These are phyloP conservation scores for Leistus spinibarbis DNA, from an alignment of 2,888 invertebrate species.

Conservation along the genomic window DNA sequence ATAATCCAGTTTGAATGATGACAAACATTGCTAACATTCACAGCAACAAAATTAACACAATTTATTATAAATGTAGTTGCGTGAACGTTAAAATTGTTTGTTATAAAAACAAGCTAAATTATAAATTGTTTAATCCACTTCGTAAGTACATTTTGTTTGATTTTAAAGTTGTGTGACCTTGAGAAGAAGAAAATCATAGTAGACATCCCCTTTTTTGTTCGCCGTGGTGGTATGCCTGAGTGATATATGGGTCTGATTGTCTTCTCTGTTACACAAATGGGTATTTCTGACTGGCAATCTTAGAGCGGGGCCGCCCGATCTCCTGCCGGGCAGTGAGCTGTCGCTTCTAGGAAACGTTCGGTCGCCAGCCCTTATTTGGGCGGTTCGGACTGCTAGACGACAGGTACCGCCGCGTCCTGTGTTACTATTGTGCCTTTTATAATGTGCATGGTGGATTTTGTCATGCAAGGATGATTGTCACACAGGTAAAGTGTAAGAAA, in stretches of 20 bases:
- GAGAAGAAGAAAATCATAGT: not conserved
- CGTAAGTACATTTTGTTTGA: not conserved
- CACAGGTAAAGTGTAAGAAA: too few species aligned
- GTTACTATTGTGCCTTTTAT: not conserved
- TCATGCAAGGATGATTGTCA: not conserved
- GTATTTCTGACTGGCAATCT: not conserved
- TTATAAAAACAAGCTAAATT: too few species aligned
- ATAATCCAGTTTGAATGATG: too few species aligned
- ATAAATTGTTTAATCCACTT: too few species aligned
- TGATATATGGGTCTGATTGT: conserved; percentile 1
- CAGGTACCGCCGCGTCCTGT: not conserved
- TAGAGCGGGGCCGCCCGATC: not conserved
- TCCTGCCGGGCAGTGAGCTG: conserved; percentile 1
- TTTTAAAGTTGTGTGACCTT: not conserved
- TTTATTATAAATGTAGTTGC: too few species aligned
- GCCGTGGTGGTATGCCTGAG: not conserved
- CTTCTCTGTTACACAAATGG: not conserved
- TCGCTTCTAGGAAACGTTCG: not conserved
- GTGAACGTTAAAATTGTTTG: too few species aligned
- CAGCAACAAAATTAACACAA: too few species aligned
- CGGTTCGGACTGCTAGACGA: not conserved
- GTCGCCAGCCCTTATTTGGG: not conserved
- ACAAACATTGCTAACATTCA: too few species aligned
- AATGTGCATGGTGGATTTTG: not conserved
- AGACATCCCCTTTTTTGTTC: not conserved